A percentile compares a stretch with the other conserved stretches of the same genome.
Conservation (phyloP, 2,797 vertebrate genomes). For the Hipposideros larvatus region DNA sequence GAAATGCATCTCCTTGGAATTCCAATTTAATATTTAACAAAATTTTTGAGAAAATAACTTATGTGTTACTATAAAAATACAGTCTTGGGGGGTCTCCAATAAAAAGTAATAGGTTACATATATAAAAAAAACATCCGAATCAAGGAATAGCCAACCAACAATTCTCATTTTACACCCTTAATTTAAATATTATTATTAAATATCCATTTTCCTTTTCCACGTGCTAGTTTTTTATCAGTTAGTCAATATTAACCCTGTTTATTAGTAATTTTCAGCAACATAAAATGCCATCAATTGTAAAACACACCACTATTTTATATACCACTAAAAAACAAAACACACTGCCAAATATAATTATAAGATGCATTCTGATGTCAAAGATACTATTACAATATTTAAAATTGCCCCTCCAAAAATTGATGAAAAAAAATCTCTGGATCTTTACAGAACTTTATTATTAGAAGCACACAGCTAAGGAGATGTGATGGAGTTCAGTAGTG, state of each 20-base stretch:
- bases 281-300: background rate
- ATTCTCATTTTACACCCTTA: background rate
- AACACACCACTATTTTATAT: background rate
- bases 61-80: background rate
- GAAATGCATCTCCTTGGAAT: background rate
- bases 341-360: background rate
- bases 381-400: background rate
- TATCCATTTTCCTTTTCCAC: background rate
- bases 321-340: conserved; percentile 15
- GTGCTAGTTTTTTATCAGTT: background rate
- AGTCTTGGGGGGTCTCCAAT: background rate
- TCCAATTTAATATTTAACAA: conserved; percentile 4
- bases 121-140: background rate
- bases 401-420: background rate
- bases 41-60: conserved; percentile 39
- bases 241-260: background rate
- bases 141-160: background rate
- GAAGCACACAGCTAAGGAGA: background rate
- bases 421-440: background rate
- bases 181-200: background rate
- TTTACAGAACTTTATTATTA: background rate
- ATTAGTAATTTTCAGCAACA: background rate
- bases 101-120: background rate
- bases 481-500: background rate
- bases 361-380: background rate